Evolutionary conservation across 2,113 vertebrate genomes (phyloP).

Genomic region (Cebidichthys violaceus): DNA sequence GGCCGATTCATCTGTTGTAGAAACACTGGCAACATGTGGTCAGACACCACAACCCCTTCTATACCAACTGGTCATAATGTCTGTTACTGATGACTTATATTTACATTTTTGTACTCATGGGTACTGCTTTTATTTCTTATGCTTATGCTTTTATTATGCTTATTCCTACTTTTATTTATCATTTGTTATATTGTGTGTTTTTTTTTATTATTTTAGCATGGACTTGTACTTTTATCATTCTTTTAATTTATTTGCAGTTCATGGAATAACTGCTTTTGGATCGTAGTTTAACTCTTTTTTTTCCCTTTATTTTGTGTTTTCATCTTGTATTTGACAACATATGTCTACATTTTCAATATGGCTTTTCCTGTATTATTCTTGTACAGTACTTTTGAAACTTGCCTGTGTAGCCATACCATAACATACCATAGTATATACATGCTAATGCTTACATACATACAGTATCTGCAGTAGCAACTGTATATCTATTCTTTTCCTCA

Average conservation of each 20-base stretch:
- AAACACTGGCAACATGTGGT: slow-evolving; percentile 41
- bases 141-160: background rate
- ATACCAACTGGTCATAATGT: background rate
- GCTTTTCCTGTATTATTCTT: background rate
- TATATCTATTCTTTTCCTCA: background rate
- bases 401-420: background rate
- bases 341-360: background rate
- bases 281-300: background rate
- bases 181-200: background rate
- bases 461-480: background rate
- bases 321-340: background rate
- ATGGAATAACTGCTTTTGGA: background rate
- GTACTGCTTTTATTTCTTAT: background rate
- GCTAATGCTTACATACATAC: background rate
- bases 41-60: slow-evolving; percentile 6
- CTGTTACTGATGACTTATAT: background rate
- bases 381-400: background rate
- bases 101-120: background rate
- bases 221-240: background rate
- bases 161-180: background rate
- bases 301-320: background rate
- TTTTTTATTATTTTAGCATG: background rate
- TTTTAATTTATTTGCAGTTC: background rate
- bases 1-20: slow-evolving; percentile 55
- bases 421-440: background rate